These are phyloP conservation scores for Sphinx pinastri DNA, from an alignment of 2,888 invertebrate genomes.

Conservation along the genomic window DNA sequence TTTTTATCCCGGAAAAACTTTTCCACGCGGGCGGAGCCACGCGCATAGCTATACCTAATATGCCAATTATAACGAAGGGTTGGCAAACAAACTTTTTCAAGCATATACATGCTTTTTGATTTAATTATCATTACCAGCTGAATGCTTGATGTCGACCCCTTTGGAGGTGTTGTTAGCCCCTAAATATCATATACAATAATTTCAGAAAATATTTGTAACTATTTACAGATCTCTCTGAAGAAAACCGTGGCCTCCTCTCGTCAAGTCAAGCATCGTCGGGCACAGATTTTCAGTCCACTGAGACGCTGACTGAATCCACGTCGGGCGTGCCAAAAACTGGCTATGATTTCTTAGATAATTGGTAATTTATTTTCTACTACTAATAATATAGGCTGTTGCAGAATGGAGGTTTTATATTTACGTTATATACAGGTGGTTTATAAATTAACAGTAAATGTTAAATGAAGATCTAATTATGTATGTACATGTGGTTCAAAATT, in stretches of 20 bases:
- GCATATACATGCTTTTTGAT: neutral
- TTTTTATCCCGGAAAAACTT: no score
- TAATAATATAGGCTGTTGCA: neutral
- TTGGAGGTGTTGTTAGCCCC: no score
- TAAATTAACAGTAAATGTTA: no score
- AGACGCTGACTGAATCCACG: constrained; percentile 72
- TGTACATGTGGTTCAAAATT: no score
- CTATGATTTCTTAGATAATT: constrained; percentile 85
- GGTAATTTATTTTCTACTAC: constrained; percentile 66
- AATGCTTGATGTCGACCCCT: no score
- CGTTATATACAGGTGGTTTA: no score
- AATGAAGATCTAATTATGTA: no score
- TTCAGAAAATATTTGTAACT: constrained; percentile 18
- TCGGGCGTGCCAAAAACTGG: constrained; percentile 82
- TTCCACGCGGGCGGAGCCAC: no score
- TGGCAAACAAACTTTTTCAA: no score
- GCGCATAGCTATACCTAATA: no score
- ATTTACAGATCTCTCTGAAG: constrained; percentile 75
- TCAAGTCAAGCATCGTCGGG: constrained; percentile 75
- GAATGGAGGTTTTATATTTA: no score
- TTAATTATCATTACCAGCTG: neutral
- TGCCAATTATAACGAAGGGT: no score
- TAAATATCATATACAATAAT: neutral
- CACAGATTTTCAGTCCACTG: constrained; percentile 75
- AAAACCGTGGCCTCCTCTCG: constrained; percentile 74